Evolutionary conservation across 2,888 invertebrate species (phyloP).

Genomic region (Dusona sp.): DNA sequence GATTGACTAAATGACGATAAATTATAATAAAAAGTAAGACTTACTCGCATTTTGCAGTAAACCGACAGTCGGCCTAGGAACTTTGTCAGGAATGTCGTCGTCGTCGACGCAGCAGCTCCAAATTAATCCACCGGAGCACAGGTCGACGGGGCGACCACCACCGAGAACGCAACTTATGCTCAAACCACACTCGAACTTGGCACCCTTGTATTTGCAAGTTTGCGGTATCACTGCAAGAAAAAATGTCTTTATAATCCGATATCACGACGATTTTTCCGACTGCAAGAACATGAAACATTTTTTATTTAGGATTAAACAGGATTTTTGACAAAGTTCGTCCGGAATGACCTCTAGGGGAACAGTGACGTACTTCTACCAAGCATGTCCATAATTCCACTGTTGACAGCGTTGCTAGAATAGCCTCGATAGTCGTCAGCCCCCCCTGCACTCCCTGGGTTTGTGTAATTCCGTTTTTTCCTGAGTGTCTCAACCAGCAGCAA

Average conservation of each 20-base stretch:
- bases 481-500: conserved; percentile 90
- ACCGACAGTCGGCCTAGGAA: conserved; percentile 81
- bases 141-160: conserved; percentile 94
- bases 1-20: neutral
- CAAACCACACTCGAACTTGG: conserved; percentile 94
- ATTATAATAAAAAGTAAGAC: conserved; percentile 79
- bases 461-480: conserved; percentile 87
- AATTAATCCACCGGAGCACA: conserved; percentile 97
- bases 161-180: conserved; percentile 96
- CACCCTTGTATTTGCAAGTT: conserved; percentile 93
- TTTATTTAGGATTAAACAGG: conserved; percentile 8
- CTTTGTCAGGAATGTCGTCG: conserved; percentile 84
- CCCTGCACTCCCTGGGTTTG: conserved; percentile 51
- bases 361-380: conserved; percentile 90
- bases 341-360: neutral
- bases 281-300: neutral
- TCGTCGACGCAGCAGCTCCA: conserved; percentile 97
- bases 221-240: conserved; percentile 93
- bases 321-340: neutral
- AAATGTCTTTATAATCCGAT: conserved; percentile 10
- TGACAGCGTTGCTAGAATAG: conserved; percentile 85
- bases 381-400: conserved; percentile 92
- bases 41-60: conserved; percentile 95
- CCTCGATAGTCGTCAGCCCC: conserved; percentile 85
- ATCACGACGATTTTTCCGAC: neutral